Base-by-base conservation (phyloP, 2,888 invertebrate species). In the Pardosa pseudoannulata region DNA sequence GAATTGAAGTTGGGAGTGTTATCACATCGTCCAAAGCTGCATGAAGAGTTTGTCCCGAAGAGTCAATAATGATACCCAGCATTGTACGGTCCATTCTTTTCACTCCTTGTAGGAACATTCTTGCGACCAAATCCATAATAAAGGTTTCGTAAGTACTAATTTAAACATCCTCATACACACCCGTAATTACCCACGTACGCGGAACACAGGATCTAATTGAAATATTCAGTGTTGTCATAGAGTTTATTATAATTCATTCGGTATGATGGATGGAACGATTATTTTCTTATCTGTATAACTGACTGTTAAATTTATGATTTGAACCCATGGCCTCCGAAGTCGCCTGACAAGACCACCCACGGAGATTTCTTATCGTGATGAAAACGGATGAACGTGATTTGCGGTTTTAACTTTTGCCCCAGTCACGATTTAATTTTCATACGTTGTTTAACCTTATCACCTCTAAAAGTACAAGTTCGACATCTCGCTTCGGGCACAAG, bases 361-460 rank as follows among this genome's bases (percentile, higher is more conserved):
- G 23, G 56, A 56, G 56, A 56, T 56, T 19, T 11, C 56, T 19
- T 56, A 56, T 56, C 56, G 23, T 56, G 56, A 56, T 56, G 56
- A 56, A 56, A 56, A 56, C 19, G 56, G 56, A 56, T 23, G 56
- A 56, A 23, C 56, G 56, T 56, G 56, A 56, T 56, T 56, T 56
- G 56, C 7, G 56, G 56, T 19, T 56, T 56, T 56, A n/a, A 23
- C 56, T 56, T 56, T 16, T 56, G 56, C 56, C 23, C 23, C 56
- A 56, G 56, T 56, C 56, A 56, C 56, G 56, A 56, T 23, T 56
- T 56, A 1, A 56, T 56, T 56, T 56, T 56, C 23, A 11, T 56
- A 23, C 56, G 5, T 56, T 56, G 11, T 56, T 56, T 56, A 56
- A 56, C 56, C 56, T 56, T 56, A 56, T 56, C 56, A 56, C 56